Conservation (phyloP, 2,888 invertebrate genomes). For the Elaeidobius kamerunicus region DNA sequence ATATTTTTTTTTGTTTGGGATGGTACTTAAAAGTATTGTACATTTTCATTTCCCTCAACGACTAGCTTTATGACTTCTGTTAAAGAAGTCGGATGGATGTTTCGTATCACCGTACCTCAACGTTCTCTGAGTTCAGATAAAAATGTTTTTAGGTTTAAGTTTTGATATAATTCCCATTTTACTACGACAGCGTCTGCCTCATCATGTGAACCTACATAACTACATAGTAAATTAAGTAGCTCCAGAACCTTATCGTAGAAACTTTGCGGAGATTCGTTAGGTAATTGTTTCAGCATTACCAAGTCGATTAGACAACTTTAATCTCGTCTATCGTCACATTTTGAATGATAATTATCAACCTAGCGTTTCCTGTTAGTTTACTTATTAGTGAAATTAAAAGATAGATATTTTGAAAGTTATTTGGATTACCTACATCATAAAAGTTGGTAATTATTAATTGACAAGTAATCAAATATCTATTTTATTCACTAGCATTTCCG, state of each 20-base stretch:
- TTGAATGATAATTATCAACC: too few species aligned
- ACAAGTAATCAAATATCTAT: conserved; percentile 6
- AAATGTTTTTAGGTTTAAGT: conserved; percentile 22
- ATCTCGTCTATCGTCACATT: conserved; percentile 22
- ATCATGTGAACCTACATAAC: conserved; percentile 20
- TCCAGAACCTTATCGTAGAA: conserved; percentile 25
- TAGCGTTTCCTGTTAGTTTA: conserved; percentile 10
- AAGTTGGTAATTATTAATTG: conserved; percentile 2
- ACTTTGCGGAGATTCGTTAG: conserved; percentile 20
- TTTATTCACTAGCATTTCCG: conserved; percentile 7
- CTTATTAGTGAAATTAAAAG: conserved; percentile 6
- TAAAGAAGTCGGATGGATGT: conserved; percentile 21
- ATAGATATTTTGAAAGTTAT: conserved; percentile 17
- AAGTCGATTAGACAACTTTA: conserved; percentile 27
- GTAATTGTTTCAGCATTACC: conserved; percentile 18
- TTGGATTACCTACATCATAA: conserved; percentile 5
- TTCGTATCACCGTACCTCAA: conserved; percentile 24
- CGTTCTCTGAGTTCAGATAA: conserved; percentile 26
- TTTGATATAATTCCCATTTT: not conserved
- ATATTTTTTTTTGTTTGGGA: not conserved
- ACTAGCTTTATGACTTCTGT: conserved; percentile 19
- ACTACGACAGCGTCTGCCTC: conserved; percentile 12
- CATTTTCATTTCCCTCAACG: conserved; percentile 21
- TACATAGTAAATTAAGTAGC: conserved; percentile 20
- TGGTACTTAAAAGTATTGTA: conserved; percentile 17